Evolutionary conservation across 2,888 invertebrate genomes (phyloP), one percentile per base, ranked within the genome.

Genomic region (Hirtodrosophila cameraria): DNA sequence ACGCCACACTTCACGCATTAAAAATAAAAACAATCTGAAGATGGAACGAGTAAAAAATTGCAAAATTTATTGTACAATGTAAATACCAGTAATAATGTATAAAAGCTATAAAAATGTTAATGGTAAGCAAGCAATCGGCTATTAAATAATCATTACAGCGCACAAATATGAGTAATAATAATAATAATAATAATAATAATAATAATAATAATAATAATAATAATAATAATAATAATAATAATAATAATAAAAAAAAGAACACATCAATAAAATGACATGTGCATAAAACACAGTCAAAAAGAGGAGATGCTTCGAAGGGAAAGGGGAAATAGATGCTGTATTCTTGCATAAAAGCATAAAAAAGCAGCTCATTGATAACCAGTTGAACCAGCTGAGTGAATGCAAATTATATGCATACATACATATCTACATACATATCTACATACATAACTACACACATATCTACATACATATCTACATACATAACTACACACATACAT

Each of bases 71-170:
- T 65, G 38, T 20, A 18, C 42, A 42, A 43, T 46, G 42, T 55
- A 45, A 30, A 46, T 48, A 33, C 6, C 25, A 52, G 3, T 12
- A 30, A 23, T 30, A 25, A 31, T 18, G 58, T 45, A 60, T 61
- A 41, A 59, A 55, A 63, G 69, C 60, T 59, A 73, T 78, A 73
- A 78, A 81, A n/a, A n/a, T n/a, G n/a, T n/a, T n/a, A n/a, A 73
- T 54, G 31, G 41, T 43, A 60, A 65, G 58, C 33, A 58, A 68
- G 67, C 66, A 60, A n/a, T 43, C 42, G 62, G 66, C 74, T 76
- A 70, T 82, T 70, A 79, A 78, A 78, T 66, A 82, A 73, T 71
- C 76, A 79, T 79, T 76, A 76, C 58, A 55, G 39, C 66, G 45
- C 45, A 52, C 66, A 75, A 70, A 82, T 79, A 74, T 60, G 70